Evolutionary conservation across 2,888 invertebrate genomes (phyloP), one percentile per base, ranked within the genome.

Genomic region (Priocnemis perturbator): DNA sequence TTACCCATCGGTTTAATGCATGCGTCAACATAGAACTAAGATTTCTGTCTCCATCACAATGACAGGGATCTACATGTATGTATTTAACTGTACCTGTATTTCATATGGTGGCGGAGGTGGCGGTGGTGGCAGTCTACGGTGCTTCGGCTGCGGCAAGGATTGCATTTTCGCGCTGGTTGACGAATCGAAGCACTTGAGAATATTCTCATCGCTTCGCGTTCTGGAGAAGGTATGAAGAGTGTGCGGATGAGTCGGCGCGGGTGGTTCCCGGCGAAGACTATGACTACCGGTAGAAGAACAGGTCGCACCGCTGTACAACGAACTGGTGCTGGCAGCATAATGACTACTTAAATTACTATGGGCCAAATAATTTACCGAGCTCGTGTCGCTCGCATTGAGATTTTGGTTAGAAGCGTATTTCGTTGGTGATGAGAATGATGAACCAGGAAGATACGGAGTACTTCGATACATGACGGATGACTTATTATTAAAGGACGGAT

Each of bases 401-500:
- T 95, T 95, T 86, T 95, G 95, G 84, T 95, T 94, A 5, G 95
- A 95, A 21, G 95, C 94, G 85, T 95, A 95, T 69, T 94, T 92
- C 5, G 94, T 93, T 23, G 93, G 91, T 14, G 92, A 91, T 4
- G 93, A 93, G 76, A 93, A 88, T 0, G 94, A 92, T 60, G 89
- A 88, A 1, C 93, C 91, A 0, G 93, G 92, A 61, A 96, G 91
- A 87, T 95, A 96, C 0, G 96, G 96, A 0, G 96, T 95, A 81
- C 95, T 96, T 75, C 95, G 91, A 85, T 96, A 96, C 81, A 96
- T 93, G 59, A 95, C 91, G 65, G 94, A 93, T 68, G 92, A 93
- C 87, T 94, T 95, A 71, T 91, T 83, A 64, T 81, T 82, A 55
- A 87, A 86, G 5, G 83, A 91, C 9, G 91, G 90, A 83, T 93